Evolutionary conservation across 2,888 invertebrate species (phyloP).

Genomic region (Cristatella mucedo): DNA sequence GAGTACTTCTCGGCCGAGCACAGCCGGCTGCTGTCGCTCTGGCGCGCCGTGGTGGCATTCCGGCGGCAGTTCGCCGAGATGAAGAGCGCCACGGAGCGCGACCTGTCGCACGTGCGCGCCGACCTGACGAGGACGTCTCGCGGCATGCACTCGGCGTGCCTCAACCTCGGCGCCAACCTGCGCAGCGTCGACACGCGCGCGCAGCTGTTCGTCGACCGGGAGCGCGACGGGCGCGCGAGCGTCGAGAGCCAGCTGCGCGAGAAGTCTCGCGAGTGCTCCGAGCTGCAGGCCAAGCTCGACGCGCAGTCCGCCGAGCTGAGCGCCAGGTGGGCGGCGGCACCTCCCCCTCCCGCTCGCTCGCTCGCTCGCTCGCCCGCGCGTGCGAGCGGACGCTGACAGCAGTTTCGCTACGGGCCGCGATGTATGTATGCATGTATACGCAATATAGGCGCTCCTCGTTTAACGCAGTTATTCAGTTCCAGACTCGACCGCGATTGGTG

Average conservation of each 20-base stretch:
- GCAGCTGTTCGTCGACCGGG: conserved; percentile 17
- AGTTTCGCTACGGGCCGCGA: no score
- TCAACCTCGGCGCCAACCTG: conserved; percentile 40
- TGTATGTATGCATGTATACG: no score
- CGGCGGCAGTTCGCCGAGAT: conserved; percentile 76
- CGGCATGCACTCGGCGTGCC: conserved; percentile 61
- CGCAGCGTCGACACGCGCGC: conserved; percentile 27
- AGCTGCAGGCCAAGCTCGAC: conserved; percentile 34
- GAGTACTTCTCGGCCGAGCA: conserved; percentile 88
- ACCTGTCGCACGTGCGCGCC: conserved; percentile 57
- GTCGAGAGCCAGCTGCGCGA: no score
- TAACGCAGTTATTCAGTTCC: no score
- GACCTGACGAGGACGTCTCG: conserved; percentile 50
- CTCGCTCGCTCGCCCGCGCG: no score
- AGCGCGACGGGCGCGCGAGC: no score
- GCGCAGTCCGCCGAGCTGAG: conserved; percentile 26
- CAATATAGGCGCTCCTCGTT: no score
- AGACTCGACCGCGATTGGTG: no score
- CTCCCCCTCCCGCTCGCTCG: no score
- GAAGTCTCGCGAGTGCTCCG: conserved; percentile 27
- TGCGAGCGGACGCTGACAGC: background rate
- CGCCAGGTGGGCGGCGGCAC: conserved; percentile 19
- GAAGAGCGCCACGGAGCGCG: conserved; percentile 70
- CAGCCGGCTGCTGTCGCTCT: conserved; percentile 67
- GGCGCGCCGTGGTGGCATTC: conserved; percentile 79